Evolutionary conservation across 1,140 invertebrate genomes (phyloP), one percentile per base, ranked within the genome.

Genomic region (Notospermus geniculatus): DNA sequence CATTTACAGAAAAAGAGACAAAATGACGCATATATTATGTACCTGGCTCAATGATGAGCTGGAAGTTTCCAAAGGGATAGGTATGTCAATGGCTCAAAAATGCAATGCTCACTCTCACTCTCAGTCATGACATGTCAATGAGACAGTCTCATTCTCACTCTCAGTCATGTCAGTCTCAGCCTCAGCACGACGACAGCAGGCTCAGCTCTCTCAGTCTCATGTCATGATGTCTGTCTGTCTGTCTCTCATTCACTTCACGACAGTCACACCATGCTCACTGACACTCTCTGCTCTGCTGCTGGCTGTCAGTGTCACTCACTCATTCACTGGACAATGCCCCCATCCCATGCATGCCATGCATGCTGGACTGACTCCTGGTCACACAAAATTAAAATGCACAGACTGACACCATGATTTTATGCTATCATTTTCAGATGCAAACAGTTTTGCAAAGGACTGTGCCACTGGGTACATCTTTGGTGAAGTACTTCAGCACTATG

Each of bases 1-100:
- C 32, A 36, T 4, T 36, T 7, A 36, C 5, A 36, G 15, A 36
- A 7, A 7, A 36, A 36, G 15, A 4, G 15, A 36, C 5, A 76
- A 68, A 60, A 81, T 81, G 80, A 80, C 80, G 7, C 77, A 80
- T 43, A 79, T 81, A 62, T 59, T 81, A 32, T 76, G 74, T 64
- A 70, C 66, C 29, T 81, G 80, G 80, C 72, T 81, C 55, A 80
- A 81, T 63, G 71, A 75, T 63, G 80, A 80, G 67, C 70, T 81
- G 1, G 63, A 68, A 28, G 52, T 81, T 32, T 77, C 78, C 15
- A 71, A 71, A 43, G 62, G 59, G 62, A 68, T 80, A 55, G 75
- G 78, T 77, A 50, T 36, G 32, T 36, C 15, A 4, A 36, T 4
- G 32, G 32, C 32, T 36, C 4, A 36, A 67, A 73, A 67, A 58